Conservation (phyloP, 2,113 vertebrate genomes). For the Gasterosteus aculeatus region DNA sequence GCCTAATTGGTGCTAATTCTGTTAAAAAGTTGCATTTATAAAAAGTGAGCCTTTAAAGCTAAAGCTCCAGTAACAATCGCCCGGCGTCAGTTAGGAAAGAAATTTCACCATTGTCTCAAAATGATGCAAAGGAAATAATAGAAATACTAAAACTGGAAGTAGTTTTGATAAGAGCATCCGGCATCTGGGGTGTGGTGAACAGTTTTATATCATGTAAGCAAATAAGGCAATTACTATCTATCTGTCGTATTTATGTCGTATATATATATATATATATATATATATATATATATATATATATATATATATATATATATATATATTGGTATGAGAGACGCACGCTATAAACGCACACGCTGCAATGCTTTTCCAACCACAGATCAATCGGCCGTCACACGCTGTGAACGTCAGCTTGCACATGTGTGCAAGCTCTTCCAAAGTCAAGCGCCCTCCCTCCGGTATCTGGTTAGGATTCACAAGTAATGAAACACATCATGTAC, state of each 20-base stretch:
- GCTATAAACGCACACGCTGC: neutral
- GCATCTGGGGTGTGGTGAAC: neutral
- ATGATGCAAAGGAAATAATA: neutral
- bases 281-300: no score
- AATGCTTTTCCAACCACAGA: slow-evolving; percentile 4
- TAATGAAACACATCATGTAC: slow-evolving; percentile 15
- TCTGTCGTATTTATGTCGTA: neutral
- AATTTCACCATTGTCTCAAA: neutral
- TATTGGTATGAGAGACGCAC: no score
- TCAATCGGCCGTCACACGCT: slow-evolving; percentile 35
- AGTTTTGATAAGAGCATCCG: slow-evolving; percentile 1
- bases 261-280: no score
- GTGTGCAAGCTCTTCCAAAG: neutral
- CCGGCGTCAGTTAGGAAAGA: neutral
- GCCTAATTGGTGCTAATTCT: neutral
- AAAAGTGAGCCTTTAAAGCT: neutral
- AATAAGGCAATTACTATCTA: slow-evolving; percentile 27
- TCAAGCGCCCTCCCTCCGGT: neutral
- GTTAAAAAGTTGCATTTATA: neutral
- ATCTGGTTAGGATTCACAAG: slow-evolving; percentile 20
- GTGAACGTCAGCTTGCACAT: slow-evolving; percentile 5
- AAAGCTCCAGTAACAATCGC: neutral
- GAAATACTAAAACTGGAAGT: slow-evolving; percentile 9
- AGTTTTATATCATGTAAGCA: neutral
- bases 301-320: no score